Evolutionary conservation across 2,113 vertebrate genomes (phyloP), one percentile per base, ranked within the genome.

Genomic region (Perca flavescens): DNA sequence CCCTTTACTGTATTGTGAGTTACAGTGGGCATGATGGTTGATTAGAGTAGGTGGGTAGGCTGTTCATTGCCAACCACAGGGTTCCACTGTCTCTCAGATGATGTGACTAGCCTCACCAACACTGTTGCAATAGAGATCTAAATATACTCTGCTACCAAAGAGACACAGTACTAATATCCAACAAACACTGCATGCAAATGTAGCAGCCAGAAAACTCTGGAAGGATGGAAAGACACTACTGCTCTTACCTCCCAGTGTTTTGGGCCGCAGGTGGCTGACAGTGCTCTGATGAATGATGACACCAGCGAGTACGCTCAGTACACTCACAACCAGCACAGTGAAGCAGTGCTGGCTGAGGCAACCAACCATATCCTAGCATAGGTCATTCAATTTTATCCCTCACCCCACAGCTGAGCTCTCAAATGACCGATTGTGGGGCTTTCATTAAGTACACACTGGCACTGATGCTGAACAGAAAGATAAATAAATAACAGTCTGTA

Each of bases 251-350:
- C 82, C 53, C n/a, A 54, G 70, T 77, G 88, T 65, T 90, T 54
- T 10, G 54, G 71, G 63, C 80, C 31, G 60, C 87, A 89, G 90
- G 91, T 91, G 88, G 75, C 82, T 76, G 78, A 60, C 73, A 73
- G 66, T 50, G 67, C 56, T 62, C 75, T 93, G 85, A 91, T 90
- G 86, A 93, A 80, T 74, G 52, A 68, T 88, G 87, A 89, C 87
- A 84, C 79, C 54, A 74, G 61, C 28, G 75, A 77, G 67, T 71
- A 79, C 50, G 28, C 87, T 87, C 76, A 52, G 76, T 64, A 57
- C 70, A 70, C 81, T 77, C 66, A n/a, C 80, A 68, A 64, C 66
- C 77, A 63, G 80, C 78, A 65, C 62, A 89, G 68, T 74, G 40
- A 80, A 80, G 62, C 67, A 58, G 52, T 11, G 43, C 62, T 52